Base-by-base conservation (phyloP, 53 echinoderm and acorn worm genomes). In the Antedon mediterranea region DNA sequence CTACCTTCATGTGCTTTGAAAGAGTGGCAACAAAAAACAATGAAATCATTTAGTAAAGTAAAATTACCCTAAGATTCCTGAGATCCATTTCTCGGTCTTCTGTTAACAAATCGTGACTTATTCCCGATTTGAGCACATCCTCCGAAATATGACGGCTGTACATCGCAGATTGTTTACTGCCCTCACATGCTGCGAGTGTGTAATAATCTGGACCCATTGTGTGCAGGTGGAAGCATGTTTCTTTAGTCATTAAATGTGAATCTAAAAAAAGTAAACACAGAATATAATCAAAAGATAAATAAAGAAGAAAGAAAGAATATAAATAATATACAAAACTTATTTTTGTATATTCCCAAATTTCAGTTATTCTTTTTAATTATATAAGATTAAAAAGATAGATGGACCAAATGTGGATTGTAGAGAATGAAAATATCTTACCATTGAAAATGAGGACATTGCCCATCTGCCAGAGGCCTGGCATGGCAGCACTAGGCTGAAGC, bases 161-260 rank as follows among this genome's bases (percentile, higher is more conserved):
- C 30, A 92, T 85, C 15, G 76, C 77, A 15, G 77, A 78, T 42
- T 78, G 83, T 81, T 80, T 90, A 84, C 90, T 88, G 81, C 90
- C 86, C 80, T 93, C 98, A 86, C 98, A 98, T 76, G 78, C 28
- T 78, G 87, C 85, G 3, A 98, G 81, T 0, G 90, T 85, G 72
- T 82, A 82, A 77, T 85, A 84, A 83, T 98, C 81, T 0, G 92
- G 92, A 26, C 98, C 98, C 88, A 90, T 89, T 41, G 90, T 88
- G 82, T 77, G 93, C 32, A 98, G 83, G 43, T 98, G 98, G 83
- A 89, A 93, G 0, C 88, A 86, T 70, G 79, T 43, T 34, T 92
- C 89, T 75, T 80, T 79, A 30, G 72, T 84, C 34, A 92, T 43
- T 6, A 86, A 82, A 77, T 76, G 85, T 71, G 83, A 84, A 86